Base-by-base conservation (phyloP, 2,888 invertebrate genomes). In the Eilema caniola region DNA sequence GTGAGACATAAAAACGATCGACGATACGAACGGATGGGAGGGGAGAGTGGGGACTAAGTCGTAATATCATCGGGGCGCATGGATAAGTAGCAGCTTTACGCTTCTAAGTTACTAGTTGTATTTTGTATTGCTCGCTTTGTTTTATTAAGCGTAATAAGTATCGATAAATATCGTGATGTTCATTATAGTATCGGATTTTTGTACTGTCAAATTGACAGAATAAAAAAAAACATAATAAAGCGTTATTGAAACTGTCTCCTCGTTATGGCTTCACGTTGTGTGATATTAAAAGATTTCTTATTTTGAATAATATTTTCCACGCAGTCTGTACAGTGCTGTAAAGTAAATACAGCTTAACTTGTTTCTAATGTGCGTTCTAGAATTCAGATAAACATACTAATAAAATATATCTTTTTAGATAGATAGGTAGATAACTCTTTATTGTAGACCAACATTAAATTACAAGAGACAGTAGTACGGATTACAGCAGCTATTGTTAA, bases 51-150 rank as follows among this genome's bases (percentile, higher is more conserved):
- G 60, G 63, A 57, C 70, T 56, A 70, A 71, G 62, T 68, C 64
- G 72, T 79, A 73, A 79, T 73, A 75, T 62, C 56, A 62, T 57
- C 60, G 60, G 71, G 67, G 70, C 70, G 28, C 69, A 72, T 70
- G 69, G 69, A 75, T 75, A 70, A 72, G 69, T 68, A 70, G 67
- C 61, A 62, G 70, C 59, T 72, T 72, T 67, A 62, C 53, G 66
- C 53, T 70, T 72, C 65, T 70, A 64, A 71, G 64, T 73, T 70
- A 78, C 59, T 78, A 69, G 68, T 72, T 64, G 73, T 73, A 78
- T n/a, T n/a, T 53, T 53, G n/a, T 53, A 53, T 53, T 62, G 78
- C 61, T 25, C n/a, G 16, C 68, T 67, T 66, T 62, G 62, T 76
- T 72, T 72, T 68, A 20, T 77, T 61, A 62, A 60, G 37, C 66